These are phyloP conservation scores for Amblyopsis hoosieri DNA, from an alignment of 2,797 vertebrate species.

Conservation along the genomic window DNA sequence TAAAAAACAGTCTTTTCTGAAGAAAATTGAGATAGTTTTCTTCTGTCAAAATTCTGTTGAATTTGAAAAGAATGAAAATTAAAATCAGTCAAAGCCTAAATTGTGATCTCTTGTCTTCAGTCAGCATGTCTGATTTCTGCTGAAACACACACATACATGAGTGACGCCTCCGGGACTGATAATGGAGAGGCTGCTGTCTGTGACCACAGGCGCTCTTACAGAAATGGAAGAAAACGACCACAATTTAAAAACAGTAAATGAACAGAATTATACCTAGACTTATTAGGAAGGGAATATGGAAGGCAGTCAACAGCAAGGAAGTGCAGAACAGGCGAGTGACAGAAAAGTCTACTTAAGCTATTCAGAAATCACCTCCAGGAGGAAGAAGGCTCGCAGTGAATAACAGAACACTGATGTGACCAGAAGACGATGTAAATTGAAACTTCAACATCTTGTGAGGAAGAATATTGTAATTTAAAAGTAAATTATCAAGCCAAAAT, in stretches of 20 bases:
- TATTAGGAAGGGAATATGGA: conserved; percentile 45
- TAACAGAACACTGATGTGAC: conserved; percentile 4
- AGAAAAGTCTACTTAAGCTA: conserved; percentile 8
- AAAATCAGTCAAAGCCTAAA: conserved; percentile 41
- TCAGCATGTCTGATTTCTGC: conserved; percentile 60
- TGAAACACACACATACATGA: conserved; percentile 77
- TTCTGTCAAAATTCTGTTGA: conserved; percentile 7
- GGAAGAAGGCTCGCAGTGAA: conserved; percentile 24
- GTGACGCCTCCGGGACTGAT: conserved; percentile 34
- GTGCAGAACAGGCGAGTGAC: conserved; percentile 28
- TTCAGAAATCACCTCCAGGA: conserved; percentile 34
- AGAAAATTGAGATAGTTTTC: conserved; percentile 25
- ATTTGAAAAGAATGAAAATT: conserved; percentile 40
- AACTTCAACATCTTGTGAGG: conserved; percentile 10
- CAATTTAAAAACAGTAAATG: conserved; percentile 14
- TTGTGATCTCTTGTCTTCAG: conserved; percentile 61
- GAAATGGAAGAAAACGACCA: conserved; percentile 12
- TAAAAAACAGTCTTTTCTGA: conserved; percentile 16
- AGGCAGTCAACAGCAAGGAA: conserved; percentile 28
- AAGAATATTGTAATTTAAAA: background rate
- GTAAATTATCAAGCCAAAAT: background rate
- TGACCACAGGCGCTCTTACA: conserved; percentile 24
- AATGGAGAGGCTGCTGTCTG: conserved; percentile 20
- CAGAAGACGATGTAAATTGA: conserved; percentile 28
- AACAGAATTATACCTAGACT: conserved; percentile 34